Conservation (phyloP, 35 echinoderm and acorn worm genomes). For the Stichopus chloronotus region DNA sequence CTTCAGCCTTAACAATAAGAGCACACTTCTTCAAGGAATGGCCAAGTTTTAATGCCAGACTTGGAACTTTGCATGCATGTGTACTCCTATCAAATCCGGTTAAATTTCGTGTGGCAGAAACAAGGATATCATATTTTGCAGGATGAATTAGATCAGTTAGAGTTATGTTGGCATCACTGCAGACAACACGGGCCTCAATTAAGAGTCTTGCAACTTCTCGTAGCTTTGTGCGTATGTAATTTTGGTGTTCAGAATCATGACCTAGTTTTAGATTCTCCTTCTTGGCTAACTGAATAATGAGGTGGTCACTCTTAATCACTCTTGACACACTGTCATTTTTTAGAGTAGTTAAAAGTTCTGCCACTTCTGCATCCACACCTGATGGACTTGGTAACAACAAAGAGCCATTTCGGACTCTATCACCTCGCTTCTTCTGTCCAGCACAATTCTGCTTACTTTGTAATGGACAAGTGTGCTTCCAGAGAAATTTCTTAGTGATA, state of each 20-base stretch:
- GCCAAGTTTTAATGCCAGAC: conserved; percentile 76
- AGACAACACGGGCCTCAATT: conserved; percentile 18
- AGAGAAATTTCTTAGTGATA: not conserved
- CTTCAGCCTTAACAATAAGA: conserved; percentile 61
- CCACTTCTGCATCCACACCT: not conserved
- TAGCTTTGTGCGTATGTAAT: conserved; percentile 44
- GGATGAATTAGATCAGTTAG: conserved; percentile 47
- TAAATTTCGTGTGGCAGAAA: conserved; percentile 52
- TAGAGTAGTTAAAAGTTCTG: conserved; percentile 20
- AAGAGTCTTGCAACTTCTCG: conserved; percentile 55
- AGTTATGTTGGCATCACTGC: conserved; percentile 7
- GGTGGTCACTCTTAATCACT: conserved; percentile 20
- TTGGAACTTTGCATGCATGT: conserved; percentile 51
- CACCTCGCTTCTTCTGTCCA: not conserved
- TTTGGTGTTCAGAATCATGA: conserved; percentile 41
- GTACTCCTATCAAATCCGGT: conserved; percentile 66
- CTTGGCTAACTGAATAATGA: conserved; percentile 38
- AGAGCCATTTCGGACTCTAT: not conserved
- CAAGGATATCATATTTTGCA: conserved; percentile 58
- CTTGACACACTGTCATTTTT: conserved; percentile 26
- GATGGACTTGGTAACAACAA: not conserved
- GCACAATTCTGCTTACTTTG: not conserved
- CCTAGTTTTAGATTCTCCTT: conserved; percentile 20
- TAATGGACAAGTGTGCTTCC: conserved; percentile 46
- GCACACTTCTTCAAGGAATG: conserved; percentile 71